Conservation (phyloP, 2,113 vertebrate species). For the Mellivora capensis region DNA sequence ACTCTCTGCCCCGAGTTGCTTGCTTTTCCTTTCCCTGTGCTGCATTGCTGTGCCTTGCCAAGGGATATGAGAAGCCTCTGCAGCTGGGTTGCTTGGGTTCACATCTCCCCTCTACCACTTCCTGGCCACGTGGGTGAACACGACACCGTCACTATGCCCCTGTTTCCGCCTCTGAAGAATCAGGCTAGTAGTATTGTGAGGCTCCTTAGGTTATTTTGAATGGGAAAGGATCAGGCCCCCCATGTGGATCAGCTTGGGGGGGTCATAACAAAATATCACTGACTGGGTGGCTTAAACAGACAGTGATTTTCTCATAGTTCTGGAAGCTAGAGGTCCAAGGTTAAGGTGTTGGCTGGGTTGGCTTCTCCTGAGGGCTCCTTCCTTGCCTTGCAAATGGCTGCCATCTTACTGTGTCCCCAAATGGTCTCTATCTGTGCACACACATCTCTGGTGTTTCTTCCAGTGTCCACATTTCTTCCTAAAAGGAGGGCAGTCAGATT, state of each 20-base stretch:
- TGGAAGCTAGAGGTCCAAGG: not conserved
- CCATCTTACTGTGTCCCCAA: not conserved
- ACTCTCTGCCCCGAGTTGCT: not conserved
- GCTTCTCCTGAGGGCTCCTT: not conserved
- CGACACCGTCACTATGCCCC: not conserved
- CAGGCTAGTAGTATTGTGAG: rapidly evolving
- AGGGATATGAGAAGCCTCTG: not conserved
- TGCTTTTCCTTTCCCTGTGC: not conserved
- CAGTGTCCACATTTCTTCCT: not conserved
- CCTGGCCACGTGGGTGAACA: not conserved
- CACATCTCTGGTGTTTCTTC: not conserved
- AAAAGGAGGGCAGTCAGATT: not conserved
- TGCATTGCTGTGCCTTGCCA: not conserved
- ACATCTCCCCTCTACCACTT: not conserved
- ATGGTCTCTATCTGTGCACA: too few species aligned
- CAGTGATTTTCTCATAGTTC: not conserved
- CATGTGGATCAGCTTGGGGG: rapidly evolving
- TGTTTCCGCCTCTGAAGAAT: not conserved
- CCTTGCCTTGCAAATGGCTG: rapidly evolving
- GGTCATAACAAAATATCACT: rapidly evolving
- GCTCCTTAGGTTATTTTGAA: not conserved
- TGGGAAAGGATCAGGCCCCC: not conserved
- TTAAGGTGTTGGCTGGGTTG: not conserved
- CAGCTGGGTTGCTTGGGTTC: not conserved
- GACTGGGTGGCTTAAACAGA: not conserved